Conservation (phyloP, 2,797 vertebrate species). For the Mareca strepera region DNA sequence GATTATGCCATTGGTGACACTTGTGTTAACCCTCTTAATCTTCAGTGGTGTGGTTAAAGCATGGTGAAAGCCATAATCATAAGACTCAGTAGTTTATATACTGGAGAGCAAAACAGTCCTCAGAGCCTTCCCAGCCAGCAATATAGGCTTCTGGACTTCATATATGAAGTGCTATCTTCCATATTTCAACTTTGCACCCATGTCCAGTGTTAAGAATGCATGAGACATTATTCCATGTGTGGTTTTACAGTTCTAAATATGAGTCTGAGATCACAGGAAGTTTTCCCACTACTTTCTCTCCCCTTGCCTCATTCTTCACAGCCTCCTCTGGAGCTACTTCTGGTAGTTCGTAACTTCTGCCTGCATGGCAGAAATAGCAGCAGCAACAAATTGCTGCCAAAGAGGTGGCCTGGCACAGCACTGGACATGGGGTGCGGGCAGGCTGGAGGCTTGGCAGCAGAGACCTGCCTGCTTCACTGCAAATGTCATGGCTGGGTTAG, state of each 20-base stretch:
- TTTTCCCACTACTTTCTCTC: neutral
- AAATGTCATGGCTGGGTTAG: too few species aligned
- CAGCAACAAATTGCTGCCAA: neutral
- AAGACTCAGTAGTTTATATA: neutral
- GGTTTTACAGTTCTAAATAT: neutral
- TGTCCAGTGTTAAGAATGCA: neutral
- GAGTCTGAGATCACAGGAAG: too few species aligned
- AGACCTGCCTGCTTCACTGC: neutral
- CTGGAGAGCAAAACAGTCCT: neutral
- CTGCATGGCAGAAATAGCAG: neutral
- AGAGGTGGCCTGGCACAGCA: neutral
- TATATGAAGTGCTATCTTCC: neutral
- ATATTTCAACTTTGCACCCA: neutral
- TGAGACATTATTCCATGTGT: neutral
- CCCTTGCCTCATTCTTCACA: neutral
- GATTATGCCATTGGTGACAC: neutral
- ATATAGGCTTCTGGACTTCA: accelerated
- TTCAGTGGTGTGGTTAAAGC: neutral
- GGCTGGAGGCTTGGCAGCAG: neutral
- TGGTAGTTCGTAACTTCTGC: neutral
- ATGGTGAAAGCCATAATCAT: neutral
- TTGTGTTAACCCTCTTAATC: neutral
- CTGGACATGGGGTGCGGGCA: neutral
- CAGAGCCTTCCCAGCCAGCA: neutral
- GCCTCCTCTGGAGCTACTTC: neutral